Percentiles rank a stretch among this genome's conserved stretches.
Evolutionary conservation across 2,797 vertebrate species (phyloP).

Genomic region (Babyrousa celebensis): DNA sequence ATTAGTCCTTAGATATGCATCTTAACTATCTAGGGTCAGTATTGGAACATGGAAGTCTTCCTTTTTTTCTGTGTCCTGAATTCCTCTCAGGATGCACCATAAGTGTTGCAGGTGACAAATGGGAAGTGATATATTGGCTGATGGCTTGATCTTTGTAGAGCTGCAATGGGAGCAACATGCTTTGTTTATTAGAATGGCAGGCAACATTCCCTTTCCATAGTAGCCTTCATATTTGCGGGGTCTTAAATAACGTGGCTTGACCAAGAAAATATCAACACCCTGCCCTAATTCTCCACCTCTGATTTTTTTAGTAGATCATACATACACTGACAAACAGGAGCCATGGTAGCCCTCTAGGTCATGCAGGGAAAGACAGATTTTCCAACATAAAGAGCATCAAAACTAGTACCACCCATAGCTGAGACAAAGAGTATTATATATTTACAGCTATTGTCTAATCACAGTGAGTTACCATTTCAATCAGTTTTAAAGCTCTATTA

Average conservation of each 20-base stretch:
- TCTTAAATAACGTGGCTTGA: background rate
- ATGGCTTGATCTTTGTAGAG: background rate
- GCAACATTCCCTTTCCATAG: background rate
- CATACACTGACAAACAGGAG: background rate
- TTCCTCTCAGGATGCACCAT: background rate
- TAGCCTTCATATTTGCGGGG: background rate
- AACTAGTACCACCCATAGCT: background rate
- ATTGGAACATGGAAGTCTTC: background rate
- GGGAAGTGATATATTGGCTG: background rate
- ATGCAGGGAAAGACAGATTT: background rate
- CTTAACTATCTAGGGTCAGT: background rate
- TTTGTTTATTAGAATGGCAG: background rate
- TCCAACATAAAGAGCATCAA: background rate
- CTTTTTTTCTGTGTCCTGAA: background rate
- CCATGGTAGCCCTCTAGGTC: background rate
- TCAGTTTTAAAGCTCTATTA: slow-evolving; percentile 1
- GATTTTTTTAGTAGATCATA: background rate
- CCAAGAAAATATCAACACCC: background rate
- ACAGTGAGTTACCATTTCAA: background rate
- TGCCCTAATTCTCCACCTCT: background rate
- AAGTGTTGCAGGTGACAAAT: too few species aligned
- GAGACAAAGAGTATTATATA: background rate
- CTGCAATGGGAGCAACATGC: background rate
- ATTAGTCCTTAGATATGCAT: too few species aligned
- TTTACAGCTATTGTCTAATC: background rate